These are phyloP conservation scores for Eupelmus urozonus DNA, from an alignment of 2,888 invertebrate species.

Conservation along the genomic window DNA sequence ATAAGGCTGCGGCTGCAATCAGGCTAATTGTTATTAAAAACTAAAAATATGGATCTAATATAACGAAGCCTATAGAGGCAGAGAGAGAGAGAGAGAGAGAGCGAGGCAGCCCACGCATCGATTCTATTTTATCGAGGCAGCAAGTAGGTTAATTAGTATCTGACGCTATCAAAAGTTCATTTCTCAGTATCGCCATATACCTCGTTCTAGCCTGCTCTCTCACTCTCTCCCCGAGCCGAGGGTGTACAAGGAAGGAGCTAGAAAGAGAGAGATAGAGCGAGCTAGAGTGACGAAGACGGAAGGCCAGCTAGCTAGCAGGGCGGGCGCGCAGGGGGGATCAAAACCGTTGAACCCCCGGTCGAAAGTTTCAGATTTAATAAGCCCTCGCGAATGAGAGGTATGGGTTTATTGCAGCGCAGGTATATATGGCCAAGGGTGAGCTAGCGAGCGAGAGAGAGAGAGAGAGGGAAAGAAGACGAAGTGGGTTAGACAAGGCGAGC, in stretches of 20 bases:
- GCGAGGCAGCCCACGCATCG: conserved; percentile 38
- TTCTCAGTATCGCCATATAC: conserved; percentile 50
- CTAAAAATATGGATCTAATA: background rate
- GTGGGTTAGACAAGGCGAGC: background rate
- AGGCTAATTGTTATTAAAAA: conserved; percentile 23
- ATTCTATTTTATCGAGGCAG: conserved; percentile 38
- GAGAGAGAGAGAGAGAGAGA: too few relatives aligned
- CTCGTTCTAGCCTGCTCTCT: too few relatives aligned
- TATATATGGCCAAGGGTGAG: background rate
- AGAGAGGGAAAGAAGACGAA: background rate
- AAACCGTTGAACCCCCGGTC: conserved; percentile 63
- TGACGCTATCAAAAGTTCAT: conserved; percentile 55
- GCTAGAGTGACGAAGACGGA: background rate
- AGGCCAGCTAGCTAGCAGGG: conserved; percentile 5
- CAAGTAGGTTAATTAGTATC: conserved; percentile 58
- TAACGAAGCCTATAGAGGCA: background rate
- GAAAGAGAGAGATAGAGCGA: background rate
- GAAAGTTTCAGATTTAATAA: conserved; percentile 66
- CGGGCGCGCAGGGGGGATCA: conserved; percentile 28
- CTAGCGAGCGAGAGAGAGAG: conserved; percentile 7
- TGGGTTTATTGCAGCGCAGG: conserved; percentile 50
- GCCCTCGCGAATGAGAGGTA: conserved; percentile 57
- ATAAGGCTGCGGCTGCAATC: too few relatives aligned
- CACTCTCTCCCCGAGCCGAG: background rate
- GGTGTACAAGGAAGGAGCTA: background rate